phyloP scores from a whole-genome alignment of 2,888 invertebrate genomes.

The Eumerus sabulonum region DNA sequence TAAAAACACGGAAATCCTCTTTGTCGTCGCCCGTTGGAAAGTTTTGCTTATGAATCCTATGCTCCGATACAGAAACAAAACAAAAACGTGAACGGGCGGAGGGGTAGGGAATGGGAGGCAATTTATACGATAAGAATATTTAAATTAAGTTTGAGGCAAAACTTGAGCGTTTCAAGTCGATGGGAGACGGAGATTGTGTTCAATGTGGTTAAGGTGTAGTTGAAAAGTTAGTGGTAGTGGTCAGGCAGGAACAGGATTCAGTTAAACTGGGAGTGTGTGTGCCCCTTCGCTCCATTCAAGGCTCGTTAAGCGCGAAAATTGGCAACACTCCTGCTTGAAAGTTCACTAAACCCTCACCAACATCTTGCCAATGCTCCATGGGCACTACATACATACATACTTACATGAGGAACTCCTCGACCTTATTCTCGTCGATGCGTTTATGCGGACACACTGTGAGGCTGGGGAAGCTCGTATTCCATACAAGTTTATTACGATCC shows the following conservation, averaged over 20 bases:
- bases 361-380: not conserved
- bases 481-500: slow-evolving; percentile 86
- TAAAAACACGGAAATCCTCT: slow-evolving; percentile 81
- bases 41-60: slow-evolving; percentile 71
- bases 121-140: slow-evolving; percentile 20
- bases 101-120: not conserved
- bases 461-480: slow-evolving; percentile 86
- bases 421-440: slow-evolving; percentile 81
- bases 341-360: too few species aligned
- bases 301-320: too few species aligned
- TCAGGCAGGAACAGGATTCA: too few species aligned
- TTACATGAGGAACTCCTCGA: slow-evolving; percentile 81
- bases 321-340: too few species aligned
- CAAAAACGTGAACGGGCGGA: not conserved
- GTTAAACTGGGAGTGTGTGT: too few species aligned
- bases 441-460: slow-evolving; percentile 84
- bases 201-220: not conserved
- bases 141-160: slow-evolving; percentile 5
- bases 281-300: too few species aligned
- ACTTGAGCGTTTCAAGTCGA: not conserved
- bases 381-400: slow-evolving; percentile 51
- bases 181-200: slow-evolving; percentile 3
- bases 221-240: not conserved
- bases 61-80: slow-evolving; percentile 37
- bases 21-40: slow-evolving; percentile 80